Evolutionary conservation across 2,113 vertebrate species (phyloP).

Genomic region (Callopanchax toddi): DNA sequence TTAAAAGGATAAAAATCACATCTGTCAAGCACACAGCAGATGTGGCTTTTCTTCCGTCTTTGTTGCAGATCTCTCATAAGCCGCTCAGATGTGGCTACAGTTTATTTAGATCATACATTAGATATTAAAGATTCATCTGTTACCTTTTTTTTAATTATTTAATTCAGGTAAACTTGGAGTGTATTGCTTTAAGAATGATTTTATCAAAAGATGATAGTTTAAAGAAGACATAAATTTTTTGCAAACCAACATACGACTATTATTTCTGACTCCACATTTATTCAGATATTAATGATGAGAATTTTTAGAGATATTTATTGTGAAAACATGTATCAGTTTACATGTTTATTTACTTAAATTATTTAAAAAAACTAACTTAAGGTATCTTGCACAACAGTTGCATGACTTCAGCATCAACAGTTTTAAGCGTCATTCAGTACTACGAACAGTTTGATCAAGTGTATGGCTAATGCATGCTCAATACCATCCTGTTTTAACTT

Average conservation of each 20-base stretch:
- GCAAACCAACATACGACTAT: too few species aligned
- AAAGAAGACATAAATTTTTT: not conserved
- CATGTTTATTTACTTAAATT: too few species aligned
- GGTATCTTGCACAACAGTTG: constrained; percentile 4
- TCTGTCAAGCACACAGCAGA: constrained; percentile 60
- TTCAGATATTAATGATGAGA: not conserved
- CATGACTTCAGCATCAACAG: not conserved
- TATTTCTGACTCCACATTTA: too few species aligned
- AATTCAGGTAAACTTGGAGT: constrained; percentile 67
- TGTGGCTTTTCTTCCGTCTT: constrained; percentile 31
- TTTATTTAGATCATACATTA: constrained; percentile 42
- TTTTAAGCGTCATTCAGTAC: constrained; percentile 17
- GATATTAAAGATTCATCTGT: constrained; percentile 22
- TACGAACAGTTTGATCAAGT: constrained; percentile 37
- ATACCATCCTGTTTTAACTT: constrained; percentile 49
- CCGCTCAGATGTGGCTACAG: constrained; percentile 23
- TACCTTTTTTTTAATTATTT: constrained; percentile 54
- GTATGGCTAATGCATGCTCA: constrained; percentile 27
- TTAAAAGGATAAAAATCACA: constrained; percentile 61
- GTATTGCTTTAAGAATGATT: constrained; percentile 66
- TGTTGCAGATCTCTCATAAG: constrained; percentile 45
- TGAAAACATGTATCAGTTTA: too few species aligned
- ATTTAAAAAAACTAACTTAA: not conserved
- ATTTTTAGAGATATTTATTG: not conserved
- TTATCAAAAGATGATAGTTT: constrained; percentile 69